Evolutionary conservation across 2,797 vertebrate genomes (phyloP).

Genomic region (Botia almorhae): DNA sequence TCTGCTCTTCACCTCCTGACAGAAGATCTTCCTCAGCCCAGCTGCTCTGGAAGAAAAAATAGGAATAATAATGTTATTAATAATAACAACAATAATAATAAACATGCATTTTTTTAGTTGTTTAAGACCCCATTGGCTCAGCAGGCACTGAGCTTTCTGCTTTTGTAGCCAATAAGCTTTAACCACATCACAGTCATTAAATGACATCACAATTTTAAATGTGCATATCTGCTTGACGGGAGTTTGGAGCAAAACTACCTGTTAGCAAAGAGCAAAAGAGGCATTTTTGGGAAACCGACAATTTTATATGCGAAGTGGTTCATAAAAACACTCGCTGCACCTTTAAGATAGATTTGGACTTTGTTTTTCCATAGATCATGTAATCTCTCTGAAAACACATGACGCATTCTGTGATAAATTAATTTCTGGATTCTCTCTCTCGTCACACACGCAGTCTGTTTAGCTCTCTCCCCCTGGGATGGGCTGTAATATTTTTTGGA

Average conservation of each 20-base stretch:
- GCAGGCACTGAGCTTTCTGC: no score
- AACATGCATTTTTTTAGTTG: background rate
- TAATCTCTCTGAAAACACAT: background rate
- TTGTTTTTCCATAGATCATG: background rate
- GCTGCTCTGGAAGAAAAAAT: constrained; percentile 30
- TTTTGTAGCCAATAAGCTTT: no score
- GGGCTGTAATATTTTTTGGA: background rate
- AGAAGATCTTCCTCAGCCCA: constrained; percentile 21
- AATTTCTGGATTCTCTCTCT: background rate
- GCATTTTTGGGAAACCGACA: no score
- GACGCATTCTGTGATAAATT: background rate
- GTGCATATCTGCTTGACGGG: no score
- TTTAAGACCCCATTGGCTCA: background rate
- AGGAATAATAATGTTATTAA: background rate
- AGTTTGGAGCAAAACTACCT: no score
- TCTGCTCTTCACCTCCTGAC: constrained; percentile 27
- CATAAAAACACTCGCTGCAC: no score
- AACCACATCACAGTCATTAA: no score
- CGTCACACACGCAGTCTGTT: no score
- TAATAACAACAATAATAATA: background rate
- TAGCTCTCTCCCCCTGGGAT: background rate
- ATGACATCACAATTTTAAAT: no score
- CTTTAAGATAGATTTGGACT: no score
- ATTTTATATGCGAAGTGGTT: no score
- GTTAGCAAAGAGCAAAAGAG: no score